Base-by-base conservation (phyloP, 2,888 invertebrate genomes). In the Perizoma flavofasciatum region DNA sequence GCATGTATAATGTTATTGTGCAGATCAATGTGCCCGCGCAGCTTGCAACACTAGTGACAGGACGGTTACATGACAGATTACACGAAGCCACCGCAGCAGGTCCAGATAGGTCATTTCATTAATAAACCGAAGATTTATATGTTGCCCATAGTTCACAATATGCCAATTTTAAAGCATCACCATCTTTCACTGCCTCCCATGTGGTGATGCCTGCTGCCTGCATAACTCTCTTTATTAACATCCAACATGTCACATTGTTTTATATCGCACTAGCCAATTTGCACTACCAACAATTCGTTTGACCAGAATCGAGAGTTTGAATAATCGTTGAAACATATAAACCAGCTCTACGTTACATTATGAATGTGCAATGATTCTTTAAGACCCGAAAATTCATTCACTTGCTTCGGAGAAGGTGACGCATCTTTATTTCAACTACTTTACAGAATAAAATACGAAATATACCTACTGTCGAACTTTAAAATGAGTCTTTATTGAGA, bases 1-100 rank as follows among this genome's bases (percentile, higher is more conserved):
- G 82, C 77, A 82, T 86, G 85, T 86, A 84, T 86, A 85, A 88
- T 88, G 82, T 87, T 87, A 90, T 89, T 88, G 85, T 89, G 82
- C 77, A 74, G 77, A 77, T 78, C 76, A 68, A 67, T 73, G 74
- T 72, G 68, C 74, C 69, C 65, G 66, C 65, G 63, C 68, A 68
- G 64, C 77, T 87, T 89, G 83, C 87, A 77, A 86, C 85, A 87
- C 74, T 71, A 66, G 65, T 70, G 74, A 78, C 78, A 76, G 76
- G 77, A 78, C 80, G 78, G 80, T 81, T 80, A 82, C 79, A 79
- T 79, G 83, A 81, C 81, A 77, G 80, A 79, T 79, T 83, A 83
- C 69, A 73, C 74, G 74, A 69, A 72, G 69, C 70, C 70, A 59
- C 66, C 63, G 71, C 73, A 72, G 71, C 70, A 74, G 73, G 72